Evolutionary conservation across 2,113 vertebrate species (phyloP), one percentile per base, ranked within the genome.

Genomic region (Camelus dromedarius): DNA sequence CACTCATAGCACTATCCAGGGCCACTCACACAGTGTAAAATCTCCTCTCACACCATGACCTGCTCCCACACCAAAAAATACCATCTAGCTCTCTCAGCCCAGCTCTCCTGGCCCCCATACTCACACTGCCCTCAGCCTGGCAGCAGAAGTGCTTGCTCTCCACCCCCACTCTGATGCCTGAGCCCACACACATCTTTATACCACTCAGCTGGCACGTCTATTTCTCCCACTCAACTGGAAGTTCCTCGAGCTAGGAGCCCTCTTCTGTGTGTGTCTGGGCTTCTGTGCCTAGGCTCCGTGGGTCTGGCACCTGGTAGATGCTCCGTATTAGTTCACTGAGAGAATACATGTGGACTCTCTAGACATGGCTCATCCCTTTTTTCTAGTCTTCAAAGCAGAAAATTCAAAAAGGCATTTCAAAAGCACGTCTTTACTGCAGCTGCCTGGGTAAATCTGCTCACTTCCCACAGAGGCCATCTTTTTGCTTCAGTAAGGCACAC

Each of bases 341-440:
- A 77, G 60, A 93, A 91, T 73, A 66, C 28, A 91, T 35, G 30
- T 67, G 28, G 64, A 58, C 30, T 89, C 67, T 85, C n/a, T 4
- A 67, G 32, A 89, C 15, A 58, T 5, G 6, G 11, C 10, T 80
- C 60, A 46, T 46, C 54, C 20, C 11, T 73, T 95, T 85, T 67
- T 79, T 62, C 82, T 82, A 52, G 38, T 72, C 95, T 94, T 88
- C 79, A 97, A 95, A 95, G 81, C 66, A 77, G 85, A 94, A 91
- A 94, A 95, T 87, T 94, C 89, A 81, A 76, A 94, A 94, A n/a
- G 54, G 70, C 89, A 91, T 84, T 91, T 94, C 76, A 95, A 95
- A 96, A 69, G 79, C 64, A 73, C 86, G 42, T 92, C 50, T 79
- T 96, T 79, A 73, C 69, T 87, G 28, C 15, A 86, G 83, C 79